phyloP scores from a whole-genome alignment of 2,888 invertebrate genomes.

The Omphaloscelis lunosa region DNA sequence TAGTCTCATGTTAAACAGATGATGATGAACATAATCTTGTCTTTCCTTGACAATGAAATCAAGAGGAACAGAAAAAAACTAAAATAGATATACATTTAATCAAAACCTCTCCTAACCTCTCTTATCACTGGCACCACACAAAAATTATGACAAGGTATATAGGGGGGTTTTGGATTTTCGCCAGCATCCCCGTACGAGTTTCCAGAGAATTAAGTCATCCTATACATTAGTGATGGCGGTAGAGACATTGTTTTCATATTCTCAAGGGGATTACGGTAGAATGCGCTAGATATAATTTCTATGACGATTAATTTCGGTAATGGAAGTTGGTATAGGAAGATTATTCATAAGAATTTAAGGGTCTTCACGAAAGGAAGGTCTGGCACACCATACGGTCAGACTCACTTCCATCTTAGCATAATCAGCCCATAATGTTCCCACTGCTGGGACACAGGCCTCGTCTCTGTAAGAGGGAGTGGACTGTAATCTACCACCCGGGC shows the following conservation, averaged over 20 bases:
- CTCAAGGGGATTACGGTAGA: conserved; percentile 41
- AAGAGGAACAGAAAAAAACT: not conserved
- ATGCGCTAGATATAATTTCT: conserved; percentile 11
- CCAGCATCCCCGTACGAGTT: conserved; percentile 65
- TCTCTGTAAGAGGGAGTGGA: too few relatives aligned
- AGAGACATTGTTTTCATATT: conserved; percentile 53
- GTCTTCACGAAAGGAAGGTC: too few relatives aligned
- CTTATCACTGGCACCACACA: conserved; percentile 32
- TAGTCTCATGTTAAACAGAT: not conserved
- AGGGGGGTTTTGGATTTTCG: conserved; percentile 68
- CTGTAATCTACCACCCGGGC: too few relatives aligned
- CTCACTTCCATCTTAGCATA: too few relatives aligned
- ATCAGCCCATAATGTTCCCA: too few relatives aligned
- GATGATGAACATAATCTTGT: not conserved
- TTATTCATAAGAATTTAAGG: not conserved
- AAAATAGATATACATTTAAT: too few relatives aligned
- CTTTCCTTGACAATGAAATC: not conserved
- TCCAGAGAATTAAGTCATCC: conserved; percentile 70
- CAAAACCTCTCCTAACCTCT: too few relatives aligned
- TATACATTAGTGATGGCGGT: conserved; percentile 67
- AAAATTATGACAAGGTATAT: conserved; percentile 52
- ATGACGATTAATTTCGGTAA: conserved; percentile 34
- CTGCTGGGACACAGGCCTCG: too few relatives aligned
- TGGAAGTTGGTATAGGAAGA: not conserved
- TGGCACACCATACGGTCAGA: not conserved